These are phyloP conservation scores for Poeciliopsis turrubarensis DNA, from an alignment of 2,113 vertebrate species.

Conservation along the genomic window DNA sequence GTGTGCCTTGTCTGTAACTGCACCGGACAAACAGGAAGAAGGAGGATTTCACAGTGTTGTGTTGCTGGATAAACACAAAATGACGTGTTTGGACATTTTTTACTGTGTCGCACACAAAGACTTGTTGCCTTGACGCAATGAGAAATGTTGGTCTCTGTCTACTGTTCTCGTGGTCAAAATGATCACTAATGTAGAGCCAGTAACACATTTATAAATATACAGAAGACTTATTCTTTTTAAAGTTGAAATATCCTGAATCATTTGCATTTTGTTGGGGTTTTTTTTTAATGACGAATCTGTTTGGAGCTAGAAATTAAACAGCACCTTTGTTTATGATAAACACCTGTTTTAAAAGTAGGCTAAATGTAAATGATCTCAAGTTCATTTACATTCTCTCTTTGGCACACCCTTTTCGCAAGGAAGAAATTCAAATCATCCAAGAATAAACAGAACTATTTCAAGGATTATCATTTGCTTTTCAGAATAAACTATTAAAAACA, in stretches of 20 bases:
- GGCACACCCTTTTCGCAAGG: background rate
- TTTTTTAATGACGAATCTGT: background rate
- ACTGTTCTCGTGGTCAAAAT: background rate
- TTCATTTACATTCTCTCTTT: background rate
- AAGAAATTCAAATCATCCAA: background rate
- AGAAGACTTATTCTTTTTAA: background rate
- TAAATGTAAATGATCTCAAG: background rate
- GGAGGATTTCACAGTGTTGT: constrained; percentile 32
- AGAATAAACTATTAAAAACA: no score
- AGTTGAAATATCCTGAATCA: background rate
- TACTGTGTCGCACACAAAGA: constrained; percentile 22
- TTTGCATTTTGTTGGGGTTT: background rate
- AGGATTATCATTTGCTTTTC: background rate
- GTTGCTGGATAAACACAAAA: constrained; percentile 37
- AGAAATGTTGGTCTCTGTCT: background rate
- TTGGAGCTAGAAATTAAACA: background rate
- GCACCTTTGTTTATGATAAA: background rate
- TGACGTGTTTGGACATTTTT: constrained; percentile 14
- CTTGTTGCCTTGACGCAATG: background rate
- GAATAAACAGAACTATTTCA: background rate
- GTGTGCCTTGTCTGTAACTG: background rate
- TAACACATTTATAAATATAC: background rate
- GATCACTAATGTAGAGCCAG: background rate
- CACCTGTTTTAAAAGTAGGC: background rate
- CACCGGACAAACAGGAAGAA: constrained; percentile 23